Conservation (phyloP, 1,140 invertebrate species). For the Aphidius ervi region DNA sequence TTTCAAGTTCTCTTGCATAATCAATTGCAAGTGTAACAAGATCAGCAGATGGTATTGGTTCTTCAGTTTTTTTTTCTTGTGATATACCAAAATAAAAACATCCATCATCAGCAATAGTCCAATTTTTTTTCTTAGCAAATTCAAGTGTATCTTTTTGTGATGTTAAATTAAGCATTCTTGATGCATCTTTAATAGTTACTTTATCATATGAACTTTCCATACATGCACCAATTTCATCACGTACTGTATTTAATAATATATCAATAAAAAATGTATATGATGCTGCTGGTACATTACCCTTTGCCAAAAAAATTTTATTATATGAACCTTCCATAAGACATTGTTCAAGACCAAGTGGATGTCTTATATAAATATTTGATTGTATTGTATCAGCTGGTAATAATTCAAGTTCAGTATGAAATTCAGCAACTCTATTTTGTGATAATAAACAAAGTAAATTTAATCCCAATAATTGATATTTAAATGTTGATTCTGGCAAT, state of each 20-base stretch:
- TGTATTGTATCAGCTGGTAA: conserved; percentile 90
- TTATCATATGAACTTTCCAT: conserved; percentile 94
- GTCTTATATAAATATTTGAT: conserved; percentile 90
- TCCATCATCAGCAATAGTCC: conserved; percentile 74
- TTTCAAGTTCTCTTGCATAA: conserved; percentile 97
- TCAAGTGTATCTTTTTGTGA: conserved; percentile 70
- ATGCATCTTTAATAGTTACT: conserved; percentile 83
- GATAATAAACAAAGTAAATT: conserved; percentile 94
- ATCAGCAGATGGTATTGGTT: conserved; percentile 81
- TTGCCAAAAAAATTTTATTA: conserved; percentile 89
- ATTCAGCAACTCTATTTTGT: conserved; percentile 95
- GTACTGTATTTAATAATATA: conserved; percentile 89
- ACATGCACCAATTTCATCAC: conserved; percentile 94
- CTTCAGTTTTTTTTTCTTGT: conserved; percentile 71
- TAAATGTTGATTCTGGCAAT: conserved; percentile 88
- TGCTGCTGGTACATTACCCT: conserved; percentile 93
- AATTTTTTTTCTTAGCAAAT: conserved; percentile 78
- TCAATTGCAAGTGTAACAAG: conserved; percentile 91
- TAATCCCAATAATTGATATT: conserved; percentile 91
- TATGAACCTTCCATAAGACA: conserved; percentile 99
- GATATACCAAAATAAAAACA: conserved; percentile 74
- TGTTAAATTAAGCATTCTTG: conserved; percentile 83
- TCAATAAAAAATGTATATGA: conserved; percentile 98
- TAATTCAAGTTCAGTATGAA: conserved; percentile 96
- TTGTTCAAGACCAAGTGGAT: conserved; percentile 94